phyloP scores from a whole-genome alignment of 1,140 invertebrate genomes.

The Sminthurides bifidus region DNA sequence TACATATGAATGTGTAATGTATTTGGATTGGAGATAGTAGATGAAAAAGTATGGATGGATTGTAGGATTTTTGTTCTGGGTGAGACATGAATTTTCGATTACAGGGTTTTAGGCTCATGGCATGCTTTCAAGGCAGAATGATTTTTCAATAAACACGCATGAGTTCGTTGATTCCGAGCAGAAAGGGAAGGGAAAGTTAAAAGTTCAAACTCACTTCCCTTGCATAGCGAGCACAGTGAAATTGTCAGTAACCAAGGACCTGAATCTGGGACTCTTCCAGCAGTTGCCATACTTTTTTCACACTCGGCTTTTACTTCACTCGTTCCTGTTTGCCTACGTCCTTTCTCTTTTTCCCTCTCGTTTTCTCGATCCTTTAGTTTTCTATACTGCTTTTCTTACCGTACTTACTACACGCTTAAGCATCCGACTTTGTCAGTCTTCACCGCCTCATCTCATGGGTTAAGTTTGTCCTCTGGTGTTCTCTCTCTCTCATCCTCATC shows the following conservation, averaged over 20 bases:
- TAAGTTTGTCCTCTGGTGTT: no score
- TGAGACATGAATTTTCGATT: conserved; percentile 33
- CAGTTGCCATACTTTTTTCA: conserved; percentile 10
- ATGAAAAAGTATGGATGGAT: conserved; percentile 31
- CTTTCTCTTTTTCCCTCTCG: neutral
- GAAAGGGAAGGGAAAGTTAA: conserved; percentile 33
- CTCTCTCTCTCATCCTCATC: conserved; percentile 8
- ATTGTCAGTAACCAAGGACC: conserved; percentile 21
- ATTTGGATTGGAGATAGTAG: conserved; percentile 7
- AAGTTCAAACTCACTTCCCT: conserved; percentile 27
- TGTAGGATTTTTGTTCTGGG: conserved; percentile 32
- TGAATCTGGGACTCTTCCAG: conserved; percentile 13
- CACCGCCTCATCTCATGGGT: conserved; percentile 3
- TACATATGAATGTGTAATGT: neutral
- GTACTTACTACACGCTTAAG: no score
- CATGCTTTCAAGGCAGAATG: conserved; percentile 32
- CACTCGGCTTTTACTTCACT: no score
- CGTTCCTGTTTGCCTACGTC: neutral
- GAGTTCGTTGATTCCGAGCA: conserved; percentile 31
- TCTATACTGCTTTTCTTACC: no score
- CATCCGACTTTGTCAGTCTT: neutral
- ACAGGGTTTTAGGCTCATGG: conserved; percentile 32
- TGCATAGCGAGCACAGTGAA: conserved; percentile 22
- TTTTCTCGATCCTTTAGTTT: no score
- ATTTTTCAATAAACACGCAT: conserved; percentile 33